Conservation (phyloP, 1,140 invertebrate genomes). For the Drusus annulatus region DNA sequence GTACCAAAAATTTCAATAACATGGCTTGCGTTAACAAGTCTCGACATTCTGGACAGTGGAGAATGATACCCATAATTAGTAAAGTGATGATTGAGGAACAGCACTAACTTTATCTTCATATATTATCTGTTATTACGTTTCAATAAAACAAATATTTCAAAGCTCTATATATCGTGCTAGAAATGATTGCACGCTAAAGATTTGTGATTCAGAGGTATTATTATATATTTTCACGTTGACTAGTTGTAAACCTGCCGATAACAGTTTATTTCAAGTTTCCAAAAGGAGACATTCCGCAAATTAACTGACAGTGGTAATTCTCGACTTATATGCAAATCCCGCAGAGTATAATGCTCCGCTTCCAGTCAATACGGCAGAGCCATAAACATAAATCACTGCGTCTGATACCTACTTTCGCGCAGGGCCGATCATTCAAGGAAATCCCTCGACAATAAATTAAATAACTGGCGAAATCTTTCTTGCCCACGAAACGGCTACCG, state of each 20-base stretch:
- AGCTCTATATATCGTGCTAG: too few relatives aligned
- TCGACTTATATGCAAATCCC: conserved; percentile 36
- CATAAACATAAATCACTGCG: conserved; percentile 37
- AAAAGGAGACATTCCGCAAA: conserved; percentile 38
- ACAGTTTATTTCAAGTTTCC: conserved; percentile 34
- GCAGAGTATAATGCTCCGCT: conserved; percentile 10
- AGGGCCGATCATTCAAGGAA: conserved; percentile 31
- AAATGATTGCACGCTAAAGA: too few relatives aligned
- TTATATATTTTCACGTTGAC: conserved; percentile 3
- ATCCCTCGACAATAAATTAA: conserved; percentile 32
- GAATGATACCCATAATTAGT: too few relatives aligned
- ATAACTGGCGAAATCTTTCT: background rate
- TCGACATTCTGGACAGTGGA: too few relatives aligned
- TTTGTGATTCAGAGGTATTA: too few relatives aligned
- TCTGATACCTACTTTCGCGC: conserved; percentile 4
- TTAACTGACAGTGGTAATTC: conserved; percentile 32
- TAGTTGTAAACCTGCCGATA: background rate
- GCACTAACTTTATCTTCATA: too few relatives aligned
- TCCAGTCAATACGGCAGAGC: conserved; percentile 15
- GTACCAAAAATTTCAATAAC: too few relatives aligned
- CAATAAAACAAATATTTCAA: too few relatives aligned
- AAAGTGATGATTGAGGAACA: too few relatives aligned
- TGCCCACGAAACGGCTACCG: conserved; percentile 19
- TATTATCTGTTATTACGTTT: too few relatives aligned
- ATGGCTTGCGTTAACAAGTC: too few relatives aligned